Conservation (phyloP, 2,113 vertebrate genomes). For the Cryptotis parvus region DNA sequence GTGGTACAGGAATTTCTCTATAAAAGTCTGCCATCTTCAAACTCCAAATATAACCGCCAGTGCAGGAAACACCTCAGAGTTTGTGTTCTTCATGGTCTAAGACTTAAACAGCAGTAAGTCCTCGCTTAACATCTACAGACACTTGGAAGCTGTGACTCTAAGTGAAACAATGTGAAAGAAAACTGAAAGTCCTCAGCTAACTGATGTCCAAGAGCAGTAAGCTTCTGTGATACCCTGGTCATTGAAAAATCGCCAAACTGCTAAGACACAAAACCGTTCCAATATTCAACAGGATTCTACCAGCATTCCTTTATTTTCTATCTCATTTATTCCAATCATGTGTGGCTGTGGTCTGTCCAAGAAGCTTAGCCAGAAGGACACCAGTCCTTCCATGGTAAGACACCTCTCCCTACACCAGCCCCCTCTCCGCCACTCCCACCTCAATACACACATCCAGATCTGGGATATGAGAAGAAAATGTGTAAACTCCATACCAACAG, state of each 20-base stretch:
- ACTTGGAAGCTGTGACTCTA: not conserved
- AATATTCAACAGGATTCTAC: not conserved
- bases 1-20: not conserved
- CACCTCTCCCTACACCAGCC: not conserved
- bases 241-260: not conserved
- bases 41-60: not conserved
- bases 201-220: not conserved
- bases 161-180: not conserved
- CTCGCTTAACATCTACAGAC: not conserved
- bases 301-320: not conserved
- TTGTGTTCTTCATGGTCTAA: not conserved
- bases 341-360: not conserved
- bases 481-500: not conserved
- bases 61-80: not conserved
- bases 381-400: not conserved
- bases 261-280: not conserved
- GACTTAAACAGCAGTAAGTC: not conserved
- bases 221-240: not conserved
- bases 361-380: not conserved
- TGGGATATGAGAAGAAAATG: not conserved
- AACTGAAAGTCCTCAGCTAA: not conserved
- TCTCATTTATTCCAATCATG: not conserved
- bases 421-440: no score
- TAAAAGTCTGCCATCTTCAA: conserved; percentile 26
- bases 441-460: not conserved